A percentile compares a stretch with the other conserved stretches of the same genome.
Evolutionary conservation across 1,140 invertebrate genomes (phyloP).

Genomic region (Drosophila mojavensis): DNA sequence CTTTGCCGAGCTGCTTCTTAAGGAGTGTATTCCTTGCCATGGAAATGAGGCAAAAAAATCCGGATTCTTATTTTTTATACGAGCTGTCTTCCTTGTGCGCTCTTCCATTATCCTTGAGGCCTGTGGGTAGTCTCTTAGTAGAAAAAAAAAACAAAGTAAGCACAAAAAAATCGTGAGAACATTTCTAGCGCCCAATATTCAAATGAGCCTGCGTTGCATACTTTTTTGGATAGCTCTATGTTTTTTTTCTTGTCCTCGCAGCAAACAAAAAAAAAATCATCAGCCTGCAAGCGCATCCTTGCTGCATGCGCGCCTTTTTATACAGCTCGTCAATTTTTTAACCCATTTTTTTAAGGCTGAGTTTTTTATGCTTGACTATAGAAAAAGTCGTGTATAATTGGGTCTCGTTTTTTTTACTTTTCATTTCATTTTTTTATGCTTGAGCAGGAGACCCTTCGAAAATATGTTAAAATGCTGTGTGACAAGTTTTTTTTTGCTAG

Average conservation of each 20-base stretch:
- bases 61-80: conserved; percentile 64
- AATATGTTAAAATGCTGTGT: conserved; percentile 59
- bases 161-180: conserved; percentile 77
- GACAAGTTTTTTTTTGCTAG: conserved; percentile 67
- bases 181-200: conserved; percentile 76
- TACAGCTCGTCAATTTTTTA: conserved; percentile 58
- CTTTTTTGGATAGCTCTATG: conserved; percentile 55
- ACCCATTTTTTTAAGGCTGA: conserved; percentile 65
- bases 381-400: conserved; percentile 79
- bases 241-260: conserved; percentile 31
- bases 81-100: conserved; percentile 47
- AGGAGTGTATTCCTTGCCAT: conserved; percentile 56
- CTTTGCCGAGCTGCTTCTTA: conserved; percentile 48
- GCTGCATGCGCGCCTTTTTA: conserved; percentile 46
- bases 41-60: conserved; percentile 83
- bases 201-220: conserved; percentile 74
- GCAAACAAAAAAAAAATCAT: conserved; percentile 61
- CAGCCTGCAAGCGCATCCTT: conserved; percentile 61
- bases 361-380: conserved; percentile 80
- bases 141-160: conserved; percentile 15
- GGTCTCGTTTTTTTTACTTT: conserved; percentile 33
- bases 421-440: conserved; percentile 19
- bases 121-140: conserved; percentile 40
- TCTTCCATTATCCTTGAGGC: conserved; percentile 67
- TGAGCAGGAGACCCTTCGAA: conserved; percentile 40